phyloP scores from a whole-genome alignment of 2,797 vertebrate genomes.

The Triplophysa bombifrons region DNA sequence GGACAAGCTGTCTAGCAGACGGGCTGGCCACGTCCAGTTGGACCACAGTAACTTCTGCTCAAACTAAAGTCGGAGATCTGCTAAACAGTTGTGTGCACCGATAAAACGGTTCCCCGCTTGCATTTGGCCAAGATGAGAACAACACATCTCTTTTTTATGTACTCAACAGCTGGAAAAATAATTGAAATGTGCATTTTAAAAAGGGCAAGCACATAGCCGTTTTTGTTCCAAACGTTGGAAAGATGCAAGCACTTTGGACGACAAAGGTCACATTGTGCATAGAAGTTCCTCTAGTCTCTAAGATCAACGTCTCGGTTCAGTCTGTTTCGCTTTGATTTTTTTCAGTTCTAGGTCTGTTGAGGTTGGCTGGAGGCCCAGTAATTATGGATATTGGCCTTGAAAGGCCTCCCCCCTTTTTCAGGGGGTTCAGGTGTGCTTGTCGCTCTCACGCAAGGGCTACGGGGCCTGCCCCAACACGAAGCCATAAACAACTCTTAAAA shows the following conservation, averaged over 20 bases:
- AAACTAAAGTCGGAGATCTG: slow-evolving; percentile 59
- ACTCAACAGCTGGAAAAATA: slow-evolving; percentile 15
- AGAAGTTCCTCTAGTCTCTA: slow-evolving; percentile 41
- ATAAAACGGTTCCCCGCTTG: slow-evolving; percentile 61
- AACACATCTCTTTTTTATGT: slow-evolving; percentile 24
- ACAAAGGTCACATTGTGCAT: slow-evolving; percentile 42
- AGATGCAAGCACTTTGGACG: not conserved
- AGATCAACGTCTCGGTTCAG: slow-evolving; percentile 58
- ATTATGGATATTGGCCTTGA: slow-evolving; percentile 49
- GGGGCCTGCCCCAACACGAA: slow-evolving; percentile 57
- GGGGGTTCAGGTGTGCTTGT: slow-evolving; percentile 56
- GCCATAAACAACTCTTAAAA: slow-evolving; percentile 36
- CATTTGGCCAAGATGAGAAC: slow-evolving; percentile 63
- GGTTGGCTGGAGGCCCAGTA: slow-evolving; percentile 65
- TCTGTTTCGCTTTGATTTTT: slow-evolving; percentile 63
- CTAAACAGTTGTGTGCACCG: slow-evolving; percentile 70
- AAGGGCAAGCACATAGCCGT: slow-evolving; percentile 45
- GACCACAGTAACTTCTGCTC: too few species aligned
- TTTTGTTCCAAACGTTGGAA: slow-evolving; percentile 32
- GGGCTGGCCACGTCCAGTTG: slow-evolving; percentile 33
- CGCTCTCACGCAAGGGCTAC: slow-evolving; percentile 59
- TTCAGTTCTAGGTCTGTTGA: slow-evolving; percentile 57
- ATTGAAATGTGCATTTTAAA: slow-evolving; percentile 54
- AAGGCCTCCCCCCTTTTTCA: slow-evolving; percentile 30
- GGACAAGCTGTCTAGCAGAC: slow-evolving; percentile 49